Conservation (phyloP, 2,888 invertebrate species). For the Rhaphigaster nebulosa region DNA sequence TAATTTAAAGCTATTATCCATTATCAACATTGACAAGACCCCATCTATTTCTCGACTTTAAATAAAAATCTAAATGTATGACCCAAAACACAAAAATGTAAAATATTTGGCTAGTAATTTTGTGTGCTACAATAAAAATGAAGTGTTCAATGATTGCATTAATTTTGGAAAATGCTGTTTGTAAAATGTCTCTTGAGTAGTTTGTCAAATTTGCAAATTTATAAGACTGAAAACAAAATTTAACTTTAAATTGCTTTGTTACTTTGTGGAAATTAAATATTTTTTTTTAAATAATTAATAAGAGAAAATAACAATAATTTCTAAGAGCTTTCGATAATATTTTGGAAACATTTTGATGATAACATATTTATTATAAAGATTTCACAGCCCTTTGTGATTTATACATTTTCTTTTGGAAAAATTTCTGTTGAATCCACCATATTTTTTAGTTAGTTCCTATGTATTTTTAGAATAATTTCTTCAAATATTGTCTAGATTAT, state of each 20-base stretch:
- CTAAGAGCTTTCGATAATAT: neutral
- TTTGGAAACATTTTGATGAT: neutral
- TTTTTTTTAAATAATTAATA: neutral
- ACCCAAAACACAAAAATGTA: neutral
- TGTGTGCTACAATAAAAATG: neutral
- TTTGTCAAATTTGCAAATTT: conserved; percentile 35
- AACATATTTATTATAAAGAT: conserved; percentile 25
- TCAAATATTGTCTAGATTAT: too few species aligned
- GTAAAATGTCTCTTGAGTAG: conserved; percentile 28
- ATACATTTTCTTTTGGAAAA: neutral
- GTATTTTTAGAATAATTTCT: too few species aligned
- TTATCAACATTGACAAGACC: conserved; percentile 2
- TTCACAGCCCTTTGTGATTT: neutral
- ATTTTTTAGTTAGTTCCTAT: neutral
- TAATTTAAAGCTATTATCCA: neutral
- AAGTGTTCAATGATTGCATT: conserved; percentile 48
- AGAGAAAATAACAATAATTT: neutral
- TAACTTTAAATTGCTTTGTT: conserved; percentile 18
- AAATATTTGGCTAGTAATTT: neutral
- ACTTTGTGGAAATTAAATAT: neutral
- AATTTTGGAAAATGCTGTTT: conserved; percentile 2
- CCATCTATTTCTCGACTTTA: neutral
- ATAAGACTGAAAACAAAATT: conserved; percentile 49
- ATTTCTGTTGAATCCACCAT: neutral
- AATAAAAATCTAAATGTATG: neutral